Evolutionary conservation across 2,797 vertebrate genomes (phyloP).

Genomic region (Sebastes diaconus): DNA sequence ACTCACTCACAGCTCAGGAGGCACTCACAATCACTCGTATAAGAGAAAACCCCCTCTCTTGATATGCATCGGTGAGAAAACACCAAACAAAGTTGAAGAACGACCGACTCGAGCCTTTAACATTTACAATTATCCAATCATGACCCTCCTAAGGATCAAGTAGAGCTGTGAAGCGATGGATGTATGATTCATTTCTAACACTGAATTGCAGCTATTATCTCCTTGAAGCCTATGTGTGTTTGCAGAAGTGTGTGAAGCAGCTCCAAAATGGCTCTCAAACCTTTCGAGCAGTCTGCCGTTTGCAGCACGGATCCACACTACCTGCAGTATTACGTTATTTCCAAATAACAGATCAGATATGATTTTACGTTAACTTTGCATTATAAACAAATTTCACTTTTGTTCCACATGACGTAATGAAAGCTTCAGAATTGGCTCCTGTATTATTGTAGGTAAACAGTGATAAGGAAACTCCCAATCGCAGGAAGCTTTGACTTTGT

Average conservation of each 20-base stretch:
- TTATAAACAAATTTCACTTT: neutral
- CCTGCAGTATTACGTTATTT: neutral
- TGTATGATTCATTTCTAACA: neutral
- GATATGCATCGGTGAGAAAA: neutral
- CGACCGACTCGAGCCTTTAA: neutral
- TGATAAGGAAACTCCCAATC: conserved; percentile 12
- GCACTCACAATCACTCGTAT: neutral
- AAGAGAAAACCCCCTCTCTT: neutral
- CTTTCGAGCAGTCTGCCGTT: neutral
- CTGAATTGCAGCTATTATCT: neutral
- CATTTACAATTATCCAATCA: neutral
- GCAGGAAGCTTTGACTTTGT: conserved; percentile 15
- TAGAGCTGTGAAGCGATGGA: neutral
- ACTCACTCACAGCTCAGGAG: neutral
- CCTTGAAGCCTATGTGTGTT: neutral
- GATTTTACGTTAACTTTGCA: neutral
- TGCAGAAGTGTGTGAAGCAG: neutral
- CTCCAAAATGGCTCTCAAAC: neutral
- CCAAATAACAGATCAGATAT: neutral
- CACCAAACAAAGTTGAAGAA: neutral
- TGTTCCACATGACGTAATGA: neutral
- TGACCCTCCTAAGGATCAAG: neutral
- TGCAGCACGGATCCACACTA: neutral
- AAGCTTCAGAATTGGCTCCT: neutral
- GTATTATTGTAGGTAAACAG: conserved; percentile 22